Conservation (phyloP, 2,797 vertebrate species). For the Pelochelys cantorii region DNA sequence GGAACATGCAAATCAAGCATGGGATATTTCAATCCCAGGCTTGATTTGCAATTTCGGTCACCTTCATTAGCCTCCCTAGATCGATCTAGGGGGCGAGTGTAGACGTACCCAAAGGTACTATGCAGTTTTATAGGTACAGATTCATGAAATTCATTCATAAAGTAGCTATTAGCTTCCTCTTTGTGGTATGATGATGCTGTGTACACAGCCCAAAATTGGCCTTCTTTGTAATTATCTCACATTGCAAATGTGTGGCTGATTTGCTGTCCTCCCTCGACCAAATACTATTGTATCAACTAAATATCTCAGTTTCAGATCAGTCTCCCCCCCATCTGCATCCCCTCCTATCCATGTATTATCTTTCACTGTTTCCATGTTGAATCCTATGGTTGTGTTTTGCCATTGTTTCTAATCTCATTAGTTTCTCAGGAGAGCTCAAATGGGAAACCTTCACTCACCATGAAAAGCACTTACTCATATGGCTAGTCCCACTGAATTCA, state of each 20-base stretch:
- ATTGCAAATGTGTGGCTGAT: neutral
- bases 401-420: neutral
- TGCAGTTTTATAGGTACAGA: accelerated
- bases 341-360: neutral
- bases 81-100: too few species aligned
- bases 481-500: neutral
- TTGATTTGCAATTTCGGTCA: too few species aligned
- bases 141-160: neutral
- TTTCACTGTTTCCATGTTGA: neutral
- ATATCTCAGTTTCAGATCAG: neutral
- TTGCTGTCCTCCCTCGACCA: neutral
- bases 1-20: too few species aligned
- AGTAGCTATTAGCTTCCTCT: neutral
- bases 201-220: neutral
- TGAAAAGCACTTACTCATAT: neutral
- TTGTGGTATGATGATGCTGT: neutral
- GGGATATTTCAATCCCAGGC: too few species aligned
- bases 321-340: neutral
- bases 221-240: neutral
- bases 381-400: neutral
- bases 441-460: neutral
- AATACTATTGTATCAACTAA: neutral
- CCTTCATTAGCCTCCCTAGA: too few species aligned
- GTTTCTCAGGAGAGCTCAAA: neutral
- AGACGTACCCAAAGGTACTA: neutral